These are phyloP conservation scores for Eutrigla gurnardus DNA, from an alignment of 2,797 vertebrate genomes.

Conservation along the genomic window DNA sequence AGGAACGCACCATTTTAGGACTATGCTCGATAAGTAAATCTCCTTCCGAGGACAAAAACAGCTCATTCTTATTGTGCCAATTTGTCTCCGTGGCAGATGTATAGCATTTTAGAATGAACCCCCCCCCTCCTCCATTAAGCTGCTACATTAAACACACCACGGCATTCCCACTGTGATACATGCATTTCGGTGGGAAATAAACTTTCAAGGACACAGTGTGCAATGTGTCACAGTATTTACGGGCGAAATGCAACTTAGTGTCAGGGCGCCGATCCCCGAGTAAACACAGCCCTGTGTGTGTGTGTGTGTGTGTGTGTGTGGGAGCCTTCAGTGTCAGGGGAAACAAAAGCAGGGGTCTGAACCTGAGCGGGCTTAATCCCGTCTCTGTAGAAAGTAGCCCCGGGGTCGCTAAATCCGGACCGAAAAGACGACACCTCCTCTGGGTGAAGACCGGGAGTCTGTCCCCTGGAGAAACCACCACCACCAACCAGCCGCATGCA, in stretches of 20 bases:
- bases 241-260: conserved; percentile 66
- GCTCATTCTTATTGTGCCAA: conserved; percentile 48
- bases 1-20: conserved; percentile 27
- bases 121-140: conserved; percentile 40
- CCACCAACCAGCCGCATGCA: conserved; percentile 43
- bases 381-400: conserved; percentile 70
- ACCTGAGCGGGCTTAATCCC: conserved; percentile 80
- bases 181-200: conserved; percentile 48
- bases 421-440: conserved; percentile 74
- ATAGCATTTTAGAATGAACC: conserved; percentile 49
- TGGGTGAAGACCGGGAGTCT: conserved; percentile 61
- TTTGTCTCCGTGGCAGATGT: conserved; percentile 52
- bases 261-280: conserved; percentile 36
- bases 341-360: conserved; percentile 78
- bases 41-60: conserved; percentile 43
- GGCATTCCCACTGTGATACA: conserved; percentile 46
- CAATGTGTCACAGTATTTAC: conserved; percentile 60
- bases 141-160: conserved; percentile 45
- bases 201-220: conserved; percentile 68
- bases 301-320: conserved; percentile 70
- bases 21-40: conserved; percentile 22
- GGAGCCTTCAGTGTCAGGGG: conserved; percentile 66
- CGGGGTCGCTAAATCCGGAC: conserved; percentile 67
- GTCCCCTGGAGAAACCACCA: conserved; percentile 57
- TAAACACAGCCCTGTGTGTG: conserved; percentile 67